Percentiles rank a stretch among this genome's conserved stretches.
Evolutionary conservation across 64 coral and sea anemone genomes (phyloP).

Genomic region (Cladopsammia gracilis): DNA sequence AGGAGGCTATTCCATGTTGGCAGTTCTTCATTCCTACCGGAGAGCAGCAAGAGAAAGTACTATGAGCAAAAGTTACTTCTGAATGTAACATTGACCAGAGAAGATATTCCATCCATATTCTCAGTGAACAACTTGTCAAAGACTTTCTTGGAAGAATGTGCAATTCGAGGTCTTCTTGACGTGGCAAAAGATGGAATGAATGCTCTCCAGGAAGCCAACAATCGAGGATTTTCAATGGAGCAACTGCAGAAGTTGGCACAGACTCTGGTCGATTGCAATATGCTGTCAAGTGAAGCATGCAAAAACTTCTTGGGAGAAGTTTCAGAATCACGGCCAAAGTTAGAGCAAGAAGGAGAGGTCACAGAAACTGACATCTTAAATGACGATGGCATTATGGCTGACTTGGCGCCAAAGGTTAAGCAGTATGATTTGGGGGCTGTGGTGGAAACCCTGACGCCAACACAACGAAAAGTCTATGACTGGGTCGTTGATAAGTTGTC

Average conservation of each 20-base stretch:
- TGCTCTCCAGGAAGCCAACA: neutral
- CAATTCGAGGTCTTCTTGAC: slow-evolving; percentile 23
- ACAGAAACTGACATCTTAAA: neutral
- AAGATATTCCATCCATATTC: neutral
- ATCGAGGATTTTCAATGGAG: slow-evolving; percentile 2
- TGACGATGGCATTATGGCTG: neutral
- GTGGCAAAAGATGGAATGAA: neutral
- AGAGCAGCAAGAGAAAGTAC: slow-evolving; percentile 5
- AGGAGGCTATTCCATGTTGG: slow-evolving; percentile 8
- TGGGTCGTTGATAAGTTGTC: too few relatives aligned
- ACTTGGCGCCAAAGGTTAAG: neutral
- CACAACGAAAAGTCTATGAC: too few relatives aligned
- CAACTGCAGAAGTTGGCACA: neutral
- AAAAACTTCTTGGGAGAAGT: neutral
- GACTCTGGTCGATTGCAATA: neutral
- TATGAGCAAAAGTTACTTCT: too few relatives aligned
- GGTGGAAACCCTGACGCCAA: too few relatives aligned
- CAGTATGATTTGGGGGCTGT: too few relatives aligned
- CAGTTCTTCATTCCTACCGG: slow-evolving; percentile 1
- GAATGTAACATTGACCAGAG: neutral
- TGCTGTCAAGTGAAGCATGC: neutral
- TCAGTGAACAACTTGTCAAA: neutral
- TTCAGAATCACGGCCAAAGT: neutral
- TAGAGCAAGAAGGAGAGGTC: neutral
- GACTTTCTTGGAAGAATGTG: slow-evolving; percentile 3